These are phyloP conservation scores for Etia nguti DNA, from an alignment of 2,113 vertebrate genomes.

Conservation along the genomic window DNA sequence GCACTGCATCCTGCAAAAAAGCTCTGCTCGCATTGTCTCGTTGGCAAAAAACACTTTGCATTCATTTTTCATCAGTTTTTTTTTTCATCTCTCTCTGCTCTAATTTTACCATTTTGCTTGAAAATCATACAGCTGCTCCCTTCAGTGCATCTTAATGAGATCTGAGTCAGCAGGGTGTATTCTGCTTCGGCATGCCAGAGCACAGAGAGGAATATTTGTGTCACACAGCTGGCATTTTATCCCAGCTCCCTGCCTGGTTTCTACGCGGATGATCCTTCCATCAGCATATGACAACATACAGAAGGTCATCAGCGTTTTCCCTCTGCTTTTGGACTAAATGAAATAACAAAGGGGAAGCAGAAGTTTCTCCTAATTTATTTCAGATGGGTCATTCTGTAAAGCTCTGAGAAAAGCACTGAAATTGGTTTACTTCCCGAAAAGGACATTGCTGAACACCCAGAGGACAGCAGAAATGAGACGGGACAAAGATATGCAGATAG, in stretches of 20 bases:
- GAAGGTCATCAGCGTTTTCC: neutral
- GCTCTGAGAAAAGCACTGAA: neutral
- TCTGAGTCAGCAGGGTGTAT: conserved; percentile 48
- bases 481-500: neutral
- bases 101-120: conserved; percentile 34
- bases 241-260: neutral
- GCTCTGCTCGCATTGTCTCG: neutral
- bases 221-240: conserved; percentile 23
- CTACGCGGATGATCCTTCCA: neutral
- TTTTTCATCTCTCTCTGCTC: neutral
- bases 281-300: neutral
- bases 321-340: neutral
- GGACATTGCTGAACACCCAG: neutral
- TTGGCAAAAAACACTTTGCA: conserved; percentile 4
- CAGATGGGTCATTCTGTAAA: neutral
- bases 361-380: neutral
- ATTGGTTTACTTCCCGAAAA: neutral
- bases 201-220: conserved; percentile 28
- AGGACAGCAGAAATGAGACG: neutral
- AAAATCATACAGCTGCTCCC: conserved; percentile 23
- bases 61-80: conserved; percentile 7
- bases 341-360: neutral
- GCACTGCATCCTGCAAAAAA: neutral
- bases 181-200: neutral
- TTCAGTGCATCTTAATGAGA: conserved; percentile 48